Evolutionary conservation across 1,140 invertebrate species (phyloP), one percentile per base, ranked within the genome.

Genomic region (Chlorops oryzae): DNA sequence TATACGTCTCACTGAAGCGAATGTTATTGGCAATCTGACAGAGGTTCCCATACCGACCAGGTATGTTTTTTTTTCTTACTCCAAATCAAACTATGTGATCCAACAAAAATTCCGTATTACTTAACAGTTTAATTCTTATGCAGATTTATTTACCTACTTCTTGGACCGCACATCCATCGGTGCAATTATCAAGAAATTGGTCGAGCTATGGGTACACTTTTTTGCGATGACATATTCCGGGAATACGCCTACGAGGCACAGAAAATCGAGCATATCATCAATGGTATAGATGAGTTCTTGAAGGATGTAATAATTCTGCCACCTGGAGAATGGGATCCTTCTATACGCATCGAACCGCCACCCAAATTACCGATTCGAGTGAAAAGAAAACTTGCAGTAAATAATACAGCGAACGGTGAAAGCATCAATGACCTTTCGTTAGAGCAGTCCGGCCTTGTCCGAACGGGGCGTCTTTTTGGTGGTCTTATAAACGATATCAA

Each of bases 201-300:
- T 5, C 79, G 96, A 53, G 93, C 95, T 3, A 96, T 98, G 85
- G 93, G 94, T n/a, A 98, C 96, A 0, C 75, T 99, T 5, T 96
- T 99, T 91, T 95, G 93, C n/a, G 96, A 98, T 75, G 95, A 98
- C 79, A 90, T 99, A 58, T 99, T 99, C 74, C 95, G 98, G 65
- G 95, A 98, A 74, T 93, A 98, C 5, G 96, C 96, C 1, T 99
- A 98, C 74, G 87, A 92, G 70, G 94, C 95, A 0, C 86, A 84
- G 56, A 95, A 92, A 71, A 80, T 92, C 52, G 86, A 90, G 65
- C 94, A 98, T 74, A 75, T 98, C 13, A 70, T 98, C 40, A 90
- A 93, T 23, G 96, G 93, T 2, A 85, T 99, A 38, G 96, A 99
- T 73, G 96, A 98, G 73, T 99, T 99, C 70, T 75, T 98, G 25